Base-by-base conservation (phyloP, 2,888 invertebrate species). In the Lycia hirtaria region DNA sequence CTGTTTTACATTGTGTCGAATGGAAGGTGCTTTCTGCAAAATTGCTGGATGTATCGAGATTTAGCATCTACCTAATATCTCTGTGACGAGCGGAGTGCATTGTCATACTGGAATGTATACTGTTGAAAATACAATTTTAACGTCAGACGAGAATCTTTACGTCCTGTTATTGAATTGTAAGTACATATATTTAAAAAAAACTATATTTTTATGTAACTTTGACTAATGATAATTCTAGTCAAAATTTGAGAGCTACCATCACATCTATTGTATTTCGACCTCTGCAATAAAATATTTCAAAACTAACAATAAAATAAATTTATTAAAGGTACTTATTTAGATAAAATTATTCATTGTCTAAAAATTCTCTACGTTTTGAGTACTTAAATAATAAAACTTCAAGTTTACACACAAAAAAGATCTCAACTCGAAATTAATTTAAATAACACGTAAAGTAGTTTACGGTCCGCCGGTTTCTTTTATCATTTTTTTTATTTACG, bases 401-500 rank as follows among this genome's bases (percentile, higher is more conserved):
- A 33, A 15, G 22, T 22, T 26, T n/a, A 26, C 10, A 0, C 7
- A 14, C 26, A 44, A 44, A 35, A 26, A 56, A 55, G 14, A 49
- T 14, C 7, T 28, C 22, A n/a, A 9, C 14, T 28, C 20, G 10
- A 40, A 40, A 40, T 47, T 37, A 30, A 50, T 56, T 44, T 26
- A 47, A 52, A 52, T 48, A 52, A 47, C 48, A 48, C 52, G 51
- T 50, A 20, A 50, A 40, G 43, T 49, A 43, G 33, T 60, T 60
- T 48, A 41, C 59, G 55, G 59, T 60, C 55, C 60, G 57, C 38
- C 19, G 62, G 60, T 53, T 54, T 48, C 50, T 32, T 55, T 65
- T 65, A 65, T 65, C 61, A 61, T 65, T 55, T 64, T 65, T 56
- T 61, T 57, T 22, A 40, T 59, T 55, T 53, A 47, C 55, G 43